phyloP scores from a whole-genome alignment of 2,888 invertebrate genomes.

The Oscheius sp. region DNA sequence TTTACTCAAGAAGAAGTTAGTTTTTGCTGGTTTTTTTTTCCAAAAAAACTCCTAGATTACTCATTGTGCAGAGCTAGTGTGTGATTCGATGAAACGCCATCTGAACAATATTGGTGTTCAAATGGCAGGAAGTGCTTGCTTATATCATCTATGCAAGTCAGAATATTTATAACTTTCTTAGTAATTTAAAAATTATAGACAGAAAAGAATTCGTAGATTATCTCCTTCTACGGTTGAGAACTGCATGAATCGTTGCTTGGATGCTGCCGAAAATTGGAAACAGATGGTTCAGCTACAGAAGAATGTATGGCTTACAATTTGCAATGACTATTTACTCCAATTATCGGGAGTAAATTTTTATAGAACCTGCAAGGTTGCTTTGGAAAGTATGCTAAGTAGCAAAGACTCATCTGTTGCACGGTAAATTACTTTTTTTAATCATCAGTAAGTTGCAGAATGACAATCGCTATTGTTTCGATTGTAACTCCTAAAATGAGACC shows the following conservation, averaged over 20 bases:
- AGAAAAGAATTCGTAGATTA: conserved; percentile 51
- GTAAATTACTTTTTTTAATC: conserved; percentile 13
- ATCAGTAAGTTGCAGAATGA: conserved; percentile 76
- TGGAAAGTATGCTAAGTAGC: conserved; percentile 76
- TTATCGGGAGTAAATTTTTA: conserved; percentile 75
- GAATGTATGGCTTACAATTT: conserved; percentile 77
- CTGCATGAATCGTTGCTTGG: conserved; percentile 55
- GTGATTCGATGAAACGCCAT: conserved; percentile 50
- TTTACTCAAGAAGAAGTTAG: conserved; percentile 47
- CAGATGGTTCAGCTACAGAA: conserved; percentile 55
- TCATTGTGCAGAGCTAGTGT: conserved; percentile 47
- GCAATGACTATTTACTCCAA: conserved; percentile 81
- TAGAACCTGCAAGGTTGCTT: conserved; percentile 79
- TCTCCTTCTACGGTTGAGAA: conserved; percentile 40
- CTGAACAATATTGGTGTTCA: conserved; percentile 48
- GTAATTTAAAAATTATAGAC: conserved; percentile 35
- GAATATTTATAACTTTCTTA: conserved; percentile 17
- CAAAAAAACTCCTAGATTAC: conserved; percentile 14
- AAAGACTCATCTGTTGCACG: conserved; percentile 52
- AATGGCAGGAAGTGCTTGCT: conserved; percentile 59
- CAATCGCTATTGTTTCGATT: conserved; percentile 83
- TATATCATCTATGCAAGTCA: conserved; percentile 63
- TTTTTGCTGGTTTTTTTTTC: too few species aligned
- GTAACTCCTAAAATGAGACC: conserved; percentile 78
- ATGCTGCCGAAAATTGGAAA: conserved; percentile 51